Evolutionary conservation across 2,888 invertebrate species (phyloP).

Genomic region (Tachystola acroxantha): DNA sequence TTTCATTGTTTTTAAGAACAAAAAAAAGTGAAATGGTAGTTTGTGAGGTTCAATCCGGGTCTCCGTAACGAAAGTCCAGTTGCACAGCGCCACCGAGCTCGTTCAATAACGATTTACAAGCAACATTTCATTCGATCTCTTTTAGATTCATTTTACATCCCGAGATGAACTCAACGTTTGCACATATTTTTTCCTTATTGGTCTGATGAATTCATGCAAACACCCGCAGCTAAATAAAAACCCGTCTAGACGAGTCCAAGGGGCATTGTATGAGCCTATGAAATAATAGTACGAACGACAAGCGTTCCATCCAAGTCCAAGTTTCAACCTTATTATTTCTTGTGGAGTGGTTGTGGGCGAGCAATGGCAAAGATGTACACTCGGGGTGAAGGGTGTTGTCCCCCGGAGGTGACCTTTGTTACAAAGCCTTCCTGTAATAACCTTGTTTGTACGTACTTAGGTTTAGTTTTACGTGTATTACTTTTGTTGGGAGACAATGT

Average conservation of each 20-base stretch:
- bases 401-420: background rate
- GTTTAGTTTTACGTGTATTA: too few relatives aligned
- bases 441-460: background rate
- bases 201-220: slow-evolving; percentile 6
- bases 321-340: slow-evolving; percentile 32
- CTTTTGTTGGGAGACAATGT: background rate
- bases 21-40: too few relatives aligned
- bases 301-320: slow-evolving; percentile 25
- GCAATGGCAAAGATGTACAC: background rate
- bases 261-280: slow-evolving; percentile 28
- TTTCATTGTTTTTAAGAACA: too few relatives aligned
- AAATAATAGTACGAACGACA: slow-evolving; percentile 32
- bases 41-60: too few relatives aligned
- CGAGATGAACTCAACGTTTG: too few relatives aligned
- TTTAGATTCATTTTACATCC: too few relatives aligned
- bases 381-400: background rate
- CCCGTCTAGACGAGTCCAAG: slow-evolving; percentile 58
- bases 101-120: too few relatives aligned
- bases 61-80: too few relatives aligned
- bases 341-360: slow-evolving; percentile 16
- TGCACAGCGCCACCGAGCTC: too few relatives aligned
- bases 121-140: too few relatives aligned
- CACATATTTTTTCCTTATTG: too few relatives aligned
- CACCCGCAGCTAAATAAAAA: slow-evolving; percentile 53
- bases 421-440: slow-evolving; percentile 2